phyloP scores from a whole-genome alignment of 2,888 invertebrate genomes.

The Lysandra bellargus region DNA sequence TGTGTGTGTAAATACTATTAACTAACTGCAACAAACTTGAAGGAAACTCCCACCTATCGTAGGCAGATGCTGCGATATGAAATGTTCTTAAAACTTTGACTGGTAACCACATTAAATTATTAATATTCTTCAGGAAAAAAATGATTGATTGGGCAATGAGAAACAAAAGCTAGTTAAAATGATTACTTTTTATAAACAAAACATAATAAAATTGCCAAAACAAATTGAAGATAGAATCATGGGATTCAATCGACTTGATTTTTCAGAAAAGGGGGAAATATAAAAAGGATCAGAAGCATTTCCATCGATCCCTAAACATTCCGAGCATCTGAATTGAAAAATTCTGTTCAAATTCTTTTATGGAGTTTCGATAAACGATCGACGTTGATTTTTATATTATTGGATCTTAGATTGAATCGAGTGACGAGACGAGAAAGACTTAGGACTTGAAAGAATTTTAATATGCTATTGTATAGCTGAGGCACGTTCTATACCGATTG shows the following conservation, averaged over 20 bases:
- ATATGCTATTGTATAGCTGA: neutral
- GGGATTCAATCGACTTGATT: constrained; percentile 17
- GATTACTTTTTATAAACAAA: neutral
- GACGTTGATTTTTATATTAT: constrained; percentile 22
- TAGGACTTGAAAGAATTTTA: neutral
- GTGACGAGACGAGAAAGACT: neutral
- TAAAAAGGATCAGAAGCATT: constrained; percentile 27
- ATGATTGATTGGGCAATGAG: too few relatives aligned
- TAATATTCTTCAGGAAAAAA: too few relatives aligned
- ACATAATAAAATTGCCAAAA: neutral
- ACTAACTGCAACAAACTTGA: constrained; percentile 6
- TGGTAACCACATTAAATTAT: neutral
- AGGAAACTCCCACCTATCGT: neutral
- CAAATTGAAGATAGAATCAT: constrained; percentile 18
- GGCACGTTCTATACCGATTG: neutral
- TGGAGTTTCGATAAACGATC: constrained; percentile 17
- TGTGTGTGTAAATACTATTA: neutral
- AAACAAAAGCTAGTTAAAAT: neutral
- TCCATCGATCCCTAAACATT: constrained; percentile 26
- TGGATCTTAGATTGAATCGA: neutral
- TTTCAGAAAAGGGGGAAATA: constrained; percentile 5
- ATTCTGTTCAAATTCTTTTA: constrained; percentile 27
- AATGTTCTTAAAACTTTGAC: neutral
- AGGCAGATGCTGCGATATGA: neutral
- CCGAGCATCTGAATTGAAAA: constrained; percentile 26